Evolutionary conservation across 2,113 vertebrate species (phyloP).

Genomic region (Otolemur garnettii): DNA sequence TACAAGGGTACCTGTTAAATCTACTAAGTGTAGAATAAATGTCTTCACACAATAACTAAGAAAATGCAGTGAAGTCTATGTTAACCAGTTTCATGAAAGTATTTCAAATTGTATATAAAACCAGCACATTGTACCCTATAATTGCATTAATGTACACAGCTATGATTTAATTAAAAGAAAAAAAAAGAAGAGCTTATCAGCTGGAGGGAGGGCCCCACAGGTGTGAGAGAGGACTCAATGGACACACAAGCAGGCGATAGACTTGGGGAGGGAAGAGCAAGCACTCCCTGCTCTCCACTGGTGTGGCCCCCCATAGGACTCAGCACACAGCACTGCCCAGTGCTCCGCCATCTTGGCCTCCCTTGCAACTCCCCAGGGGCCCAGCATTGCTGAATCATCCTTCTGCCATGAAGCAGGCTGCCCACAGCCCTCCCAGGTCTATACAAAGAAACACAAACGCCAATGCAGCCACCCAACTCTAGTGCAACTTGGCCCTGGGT

Average conservation of each 20-base stretch:
- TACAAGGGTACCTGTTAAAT: too few relatives aligned
- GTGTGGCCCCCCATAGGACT: background rate
- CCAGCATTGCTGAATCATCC: constrained; percentile 60
- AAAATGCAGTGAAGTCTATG: too few relatives aligned
- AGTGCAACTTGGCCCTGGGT: background rate
- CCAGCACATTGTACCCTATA: too few relatives aligned
- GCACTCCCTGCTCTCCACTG: background rate
- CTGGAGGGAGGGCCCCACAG: background rate
- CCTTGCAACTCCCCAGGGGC: background rate
- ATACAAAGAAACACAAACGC: background rate
- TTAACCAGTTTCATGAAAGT: too few relatives aligned
- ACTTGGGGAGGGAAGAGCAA: background rate
- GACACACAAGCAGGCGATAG: background rate
- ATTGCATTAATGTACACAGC: too few relatives aligned
- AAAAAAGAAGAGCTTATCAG: background rate
- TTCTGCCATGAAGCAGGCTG: background rate
- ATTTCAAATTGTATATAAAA: too few relatives aligned
- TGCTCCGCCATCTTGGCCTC: background rate
- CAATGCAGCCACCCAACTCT: background rate
- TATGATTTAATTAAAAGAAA: too few relatives aligned
- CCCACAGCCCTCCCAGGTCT: background rate
- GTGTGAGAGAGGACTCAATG: fast-evolving
- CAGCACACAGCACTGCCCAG: background rate
- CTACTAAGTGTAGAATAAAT: too few relatives aligned
- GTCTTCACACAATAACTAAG: too few relatives aligned